phyloP scores from a whole-genome alignment of 2,113 vertebrate species.

The Larimichthys polyactis region DNA sequence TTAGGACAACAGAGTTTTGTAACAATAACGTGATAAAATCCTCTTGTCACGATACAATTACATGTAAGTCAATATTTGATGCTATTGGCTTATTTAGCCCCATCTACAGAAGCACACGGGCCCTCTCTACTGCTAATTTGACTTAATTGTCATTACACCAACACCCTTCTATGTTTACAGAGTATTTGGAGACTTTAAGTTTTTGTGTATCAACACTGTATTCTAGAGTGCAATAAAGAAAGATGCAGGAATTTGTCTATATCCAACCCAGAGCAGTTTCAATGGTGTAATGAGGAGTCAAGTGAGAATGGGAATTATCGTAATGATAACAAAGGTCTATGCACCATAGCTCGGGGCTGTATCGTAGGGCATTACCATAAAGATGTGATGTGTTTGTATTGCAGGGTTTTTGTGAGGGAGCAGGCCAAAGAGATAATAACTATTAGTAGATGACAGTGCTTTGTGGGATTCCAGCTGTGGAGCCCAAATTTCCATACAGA shows the following conservation, averaged over 20 bases:
- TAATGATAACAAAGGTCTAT: slow-evolving; percentile 86
- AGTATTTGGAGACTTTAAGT: slow-evolving; percentile 48
- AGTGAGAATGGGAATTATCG: slow-evolving; percentile 88
- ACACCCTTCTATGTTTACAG: slow-evolving; percentile 29
- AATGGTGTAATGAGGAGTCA: slow-evolving; percentile 83
- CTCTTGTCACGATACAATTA: neutral
- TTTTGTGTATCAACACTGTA: slow-evolving; percentile 52
- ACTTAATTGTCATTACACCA: slow-evolving; percentile 45
- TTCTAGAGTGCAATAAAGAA: slow-evolving; percentile 72
- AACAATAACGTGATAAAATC: neutral
- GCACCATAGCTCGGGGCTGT: slow-evolving; percentile 80
- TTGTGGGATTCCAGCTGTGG: slow-evolving; percentile 97
- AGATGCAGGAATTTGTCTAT: slow-evolving; percentile 73
- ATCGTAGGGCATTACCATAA: slow-evolving; percentile 88
- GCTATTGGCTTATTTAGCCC: neutral
- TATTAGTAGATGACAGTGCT: slow-evolving; percentile 99
- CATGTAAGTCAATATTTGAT: neutral
- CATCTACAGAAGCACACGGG: slow-evolving; percentile 20
- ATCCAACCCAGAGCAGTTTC: slow-evolving; percentile 76
- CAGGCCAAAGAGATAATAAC: slow-evolving; percentile 99
- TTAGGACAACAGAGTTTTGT: neutral
- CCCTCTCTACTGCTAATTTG: slow-evolving; percentile 47
- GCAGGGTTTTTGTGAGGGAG: slow-evolving; percentile 88
- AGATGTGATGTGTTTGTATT: slow-evolving; percentile 96
- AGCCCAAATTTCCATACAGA: slow-evolving; percentile 99